Conservation (phyloP, 1,140 invertebrate species). For the Olivierus martensii region DNA sequence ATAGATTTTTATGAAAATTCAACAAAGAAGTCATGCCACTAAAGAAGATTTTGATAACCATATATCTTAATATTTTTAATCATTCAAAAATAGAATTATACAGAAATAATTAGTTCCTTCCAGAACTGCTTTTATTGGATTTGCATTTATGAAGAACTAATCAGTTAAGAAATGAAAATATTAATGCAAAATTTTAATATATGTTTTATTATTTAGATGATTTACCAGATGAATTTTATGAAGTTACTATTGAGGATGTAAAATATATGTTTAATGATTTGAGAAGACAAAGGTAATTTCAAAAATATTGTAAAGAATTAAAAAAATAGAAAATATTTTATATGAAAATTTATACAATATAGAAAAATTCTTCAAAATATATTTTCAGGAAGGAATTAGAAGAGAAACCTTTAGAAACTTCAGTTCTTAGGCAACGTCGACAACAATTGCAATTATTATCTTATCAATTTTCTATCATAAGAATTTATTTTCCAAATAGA, state of each 20-base stretch:
- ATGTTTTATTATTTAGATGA: constrained; percentile 39
- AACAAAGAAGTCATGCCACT: no score
- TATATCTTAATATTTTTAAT: no score
- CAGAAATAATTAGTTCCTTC: no score
- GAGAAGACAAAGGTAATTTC: constrained; percentile 37
- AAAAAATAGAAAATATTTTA: background rate
- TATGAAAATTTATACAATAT: no score
- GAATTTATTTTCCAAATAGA: constrained; percentile 65
- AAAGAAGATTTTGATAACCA: no score
- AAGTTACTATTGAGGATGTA: constrained; percentile 61
- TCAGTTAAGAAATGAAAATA: no score
- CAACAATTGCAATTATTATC: constrained; percentile 43
- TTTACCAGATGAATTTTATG: constrained; percentile 67
- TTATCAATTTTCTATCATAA: constrained; percentile 55
- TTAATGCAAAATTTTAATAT: no score
- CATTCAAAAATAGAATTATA: no score
- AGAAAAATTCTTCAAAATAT: background rate
- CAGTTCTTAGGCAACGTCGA: constrained; percentile 43
- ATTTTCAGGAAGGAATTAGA: constrained; percentile 36
- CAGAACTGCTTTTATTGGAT: no score
- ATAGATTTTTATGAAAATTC: no score
- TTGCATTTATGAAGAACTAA: no score
- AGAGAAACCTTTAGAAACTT: constrained; percentile 48
- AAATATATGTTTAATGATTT: constrained; percentile 52
- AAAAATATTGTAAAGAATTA: background rate